Percentiles rank a stretch among this genome's conserved stretches.
phyloP scores from a whole-genome alignment of 2,797 vertebrate species.

The Neosilurus mollespiculum region DNA sequence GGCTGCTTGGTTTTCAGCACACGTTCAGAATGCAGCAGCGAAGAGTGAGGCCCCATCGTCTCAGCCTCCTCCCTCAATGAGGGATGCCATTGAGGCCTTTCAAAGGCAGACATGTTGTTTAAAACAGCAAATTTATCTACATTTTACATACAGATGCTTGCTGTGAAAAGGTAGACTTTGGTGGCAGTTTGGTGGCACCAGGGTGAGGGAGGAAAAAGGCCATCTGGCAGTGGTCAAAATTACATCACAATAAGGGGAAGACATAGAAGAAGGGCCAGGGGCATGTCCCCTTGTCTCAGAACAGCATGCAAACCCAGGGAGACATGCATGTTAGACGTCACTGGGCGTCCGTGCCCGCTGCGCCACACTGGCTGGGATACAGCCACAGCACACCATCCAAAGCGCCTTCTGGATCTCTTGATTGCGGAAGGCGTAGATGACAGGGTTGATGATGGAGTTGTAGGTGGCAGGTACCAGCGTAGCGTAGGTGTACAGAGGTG shows the following conservation, averaged over 20 bases:
- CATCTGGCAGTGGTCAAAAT: constrained; percentile 55
- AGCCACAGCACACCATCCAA: constrained; percentile 94
- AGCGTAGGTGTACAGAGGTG: constrained; percentile 96
- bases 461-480: constrained; percentile 97
- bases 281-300: neutral
- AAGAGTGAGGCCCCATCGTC: constrained; percentile 49
- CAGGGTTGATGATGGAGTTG: constrained; percentile 98
- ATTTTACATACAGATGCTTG: constrained; percentile 64
- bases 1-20: constrained; percentile 75
- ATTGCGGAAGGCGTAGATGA: constrained; percentile 98
- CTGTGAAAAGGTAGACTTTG: constrained; percentile 54
- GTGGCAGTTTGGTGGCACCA: constrained; percentile 58
- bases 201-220: constrained; percentile 30
- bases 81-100: constrained; percentile 26
- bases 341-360: constrained; percentile 92
- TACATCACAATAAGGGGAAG: constrained; percentile 53
- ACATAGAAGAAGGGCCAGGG: constrained; percentile 38
- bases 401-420: constrained; percentile 99
- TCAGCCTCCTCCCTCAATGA: constrained; percentile 37
- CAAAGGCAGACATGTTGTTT: constrained; percentile 59
- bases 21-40: constrained; percentile 76
- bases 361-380: constrained; percentile 84
- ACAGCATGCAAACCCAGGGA: neutral
- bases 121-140: constrained; percentile 60
- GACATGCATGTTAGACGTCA: constrained; percentile 80